Evolutionary conservation across 2,797 vertebrate species (phyloP).

Genomic region (Crossoptilon crossoptilon): DNA sequence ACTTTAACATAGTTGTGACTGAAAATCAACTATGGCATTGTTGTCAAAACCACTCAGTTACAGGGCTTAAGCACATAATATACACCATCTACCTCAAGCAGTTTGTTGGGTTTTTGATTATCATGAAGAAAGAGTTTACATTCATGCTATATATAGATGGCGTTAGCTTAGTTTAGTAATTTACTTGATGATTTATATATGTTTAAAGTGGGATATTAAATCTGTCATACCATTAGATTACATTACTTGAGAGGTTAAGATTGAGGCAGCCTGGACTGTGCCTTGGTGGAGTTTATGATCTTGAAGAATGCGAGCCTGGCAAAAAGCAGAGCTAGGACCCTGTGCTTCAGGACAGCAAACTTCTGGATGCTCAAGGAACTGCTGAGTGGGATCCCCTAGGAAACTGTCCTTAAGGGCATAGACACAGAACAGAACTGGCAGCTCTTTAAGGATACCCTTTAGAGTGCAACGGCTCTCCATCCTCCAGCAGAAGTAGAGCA

Average conservation of each 20-base stretch:
- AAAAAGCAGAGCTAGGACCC: no score
- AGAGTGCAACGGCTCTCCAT: no score
- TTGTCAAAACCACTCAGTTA: constrained; percentile 34
- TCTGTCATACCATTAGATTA: background rate
- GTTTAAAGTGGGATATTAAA: background rate
- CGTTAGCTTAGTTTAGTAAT: background rate
- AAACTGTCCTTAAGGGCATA: no score
- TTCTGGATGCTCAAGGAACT: no score
- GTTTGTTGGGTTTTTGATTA: background rate
- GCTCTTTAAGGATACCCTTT: no score
- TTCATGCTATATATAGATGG: background rate
- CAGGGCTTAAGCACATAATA: background rate
- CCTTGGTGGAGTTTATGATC: no score
- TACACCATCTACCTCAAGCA: background rate
- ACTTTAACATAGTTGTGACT: constrained; percentile 12
- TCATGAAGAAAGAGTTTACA: background rate
- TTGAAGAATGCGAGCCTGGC: no score
- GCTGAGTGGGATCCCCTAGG: no score
- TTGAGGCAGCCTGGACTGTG: no score
- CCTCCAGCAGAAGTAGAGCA: no score
- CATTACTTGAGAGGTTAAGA: background rate
- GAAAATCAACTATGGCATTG: constrained; percentile 1
- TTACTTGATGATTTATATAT: background rate
- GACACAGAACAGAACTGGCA: no score
- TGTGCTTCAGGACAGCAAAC: no score